A percentile compares a stretch with the other conserved stretches of the same genome.
phyloP scores from a whole-genome alignment of 2,888 invertebrate species.

The Sminthurinus aureus region DNA sequence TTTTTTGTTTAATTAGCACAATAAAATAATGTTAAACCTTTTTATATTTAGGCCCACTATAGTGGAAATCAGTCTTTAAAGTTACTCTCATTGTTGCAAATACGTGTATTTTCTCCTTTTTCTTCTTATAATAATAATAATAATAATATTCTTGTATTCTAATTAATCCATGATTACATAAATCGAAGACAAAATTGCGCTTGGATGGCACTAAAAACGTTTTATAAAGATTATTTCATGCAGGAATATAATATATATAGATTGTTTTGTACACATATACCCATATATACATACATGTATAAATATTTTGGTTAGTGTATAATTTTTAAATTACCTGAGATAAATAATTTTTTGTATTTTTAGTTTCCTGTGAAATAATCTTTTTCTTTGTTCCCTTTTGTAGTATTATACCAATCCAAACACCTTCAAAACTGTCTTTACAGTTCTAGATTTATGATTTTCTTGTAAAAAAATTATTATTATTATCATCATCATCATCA shows the following conservation, averaged over 20 bases:
- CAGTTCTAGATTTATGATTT: slow-evolving; percentile 22
- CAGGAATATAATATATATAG: neutral
- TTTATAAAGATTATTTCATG: neutral
- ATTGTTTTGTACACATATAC: neutral
- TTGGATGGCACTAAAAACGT: slow-evolving; percentile 33
- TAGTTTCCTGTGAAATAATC: neutral
- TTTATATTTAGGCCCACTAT: slow-evolving; percentile 41
- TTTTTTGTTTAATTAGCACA: slow-evolving; percentile 37
- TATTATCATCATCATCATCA: no score
- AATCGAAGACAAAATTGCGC: slow-evolving; percentile 26
- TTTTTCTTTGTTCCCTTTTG: neutral
- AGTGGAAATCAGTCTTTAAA: slow-evolving; percentile 49
- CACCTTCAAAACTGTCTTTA: slow-evolving; percentile 9
- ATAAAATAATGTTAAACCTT: slow-evolving; percentile 40
- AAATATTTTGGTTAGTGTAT: neutral
- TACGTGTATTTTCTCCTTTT: slow-evolving; percentile 23
- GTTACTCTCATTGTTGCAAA: slow-evolving; percentile 50
- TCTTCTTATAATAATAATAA: neutral
- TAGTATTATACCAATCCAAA: slow-evolving; percentile 10
- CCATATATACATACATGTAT: no score
- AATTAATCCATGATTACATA: slow-evolving; percentile 33
- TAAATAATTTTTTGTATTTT: neutral
- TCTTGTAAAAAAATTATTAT: slow-evolving; percentile 28
- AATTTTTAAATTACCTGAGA: neutral
- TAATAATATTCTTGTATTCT: slow-evolving; percentile 11